These are phyloP conservation scores for Acleris laterana DNA, from an alignment of 2,888 invertebrate species.

Conservation along the genomic window DNA sequence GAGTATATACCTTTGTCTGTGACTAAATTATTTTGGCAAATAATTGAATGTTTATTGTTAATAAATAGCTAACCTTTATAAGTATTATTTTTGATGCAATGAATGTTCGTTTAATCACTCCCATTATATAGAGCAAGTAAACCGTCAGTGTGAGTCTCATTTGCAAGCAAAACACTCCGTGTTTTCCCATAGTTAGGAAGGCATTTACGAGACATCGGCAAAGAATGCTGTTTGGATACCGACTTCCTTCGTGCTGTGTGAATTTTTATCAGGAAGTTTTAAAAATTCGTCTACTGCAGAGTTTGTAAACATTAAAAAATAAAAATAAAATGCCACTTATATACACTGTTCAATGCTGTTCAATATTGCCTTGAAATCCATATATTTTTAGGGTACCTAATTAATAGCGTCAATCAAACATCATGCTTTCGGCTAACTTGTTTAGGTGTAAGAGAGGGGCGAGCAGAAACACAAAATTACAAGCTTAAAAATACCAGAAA, in stretches of 20 bases:
- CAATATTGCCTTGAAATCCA: no score
- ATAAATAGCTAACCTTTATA: no score
- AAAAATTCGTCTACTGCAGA: not conserved
- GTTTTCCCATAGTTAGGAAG: slow-evolving; percentile 55
- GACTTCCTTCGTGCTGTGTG: slow-evolving; percentile 47
- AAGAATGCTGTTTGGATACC: slow-evolving; percentile 51
- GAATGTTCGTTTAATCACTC: slow-evolving; percentile 39
- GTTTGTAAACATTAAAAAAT: not conserved
- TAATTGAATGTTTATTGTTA: not conserved
- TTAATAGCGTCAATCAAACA: no score
- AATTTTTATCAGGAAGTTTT: slow-evolving; percentile 38
- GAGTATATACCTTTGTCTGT: not conserved
- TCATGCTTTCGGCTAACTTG: no score
- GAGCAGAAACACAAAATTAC: no score
- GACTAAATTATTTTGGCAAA: not conserved
- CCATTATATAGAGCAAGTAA: slow-evolving; percentile 37
- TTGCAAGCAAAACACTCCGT: slow-evolving; percentile 47
- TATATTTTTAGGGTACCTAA: no score
- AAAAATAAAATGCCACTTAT: no score
- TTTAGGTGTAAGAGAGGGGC: no score
- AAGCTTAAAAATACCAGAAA: no score
- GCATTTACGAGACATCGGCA: slow-evolving; percentile 38
- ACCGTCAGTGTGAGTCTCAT: slow-evolving; percentile 42
- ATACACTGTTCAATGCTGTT: no score
- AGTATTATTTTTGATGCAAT: not conserved